Base-by-base conservation (phyloP, 1,140 invertebrate genomes). In the Drosophila bocki region DNA sequence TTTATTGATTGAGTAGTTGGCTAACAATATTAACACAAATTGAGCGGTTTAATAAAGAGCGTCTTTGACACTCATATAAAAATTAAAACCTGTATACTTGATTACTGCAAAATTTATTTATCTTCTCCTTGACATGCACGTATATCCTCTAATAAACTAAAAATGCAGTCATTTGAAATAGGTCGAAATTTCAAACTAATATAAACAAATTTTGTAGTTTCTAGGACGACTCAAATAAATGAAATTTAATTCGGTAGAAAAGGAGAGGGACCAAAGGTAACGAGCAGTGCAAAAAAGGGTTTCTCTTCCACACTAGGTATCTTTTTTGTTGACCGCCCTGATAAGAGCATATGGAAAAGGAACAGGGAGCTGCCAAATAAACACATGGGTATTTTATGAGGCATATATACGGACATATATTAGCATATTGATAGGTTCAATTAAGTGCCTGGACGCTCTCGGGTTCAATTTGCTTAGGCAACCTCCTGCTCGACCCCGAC, bases 361-460 rank as follows among this genome's bases (percentile, higher is more conserved):
- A 61, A 59, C n/a, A 41, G 44, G 32, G 29, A 57, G 12, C 26
- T 57, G 12, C 47, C 57, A 47, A 51, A 47, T 39, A 59, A 48
- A 50, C 68, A 80, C 45, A 75, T 75, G 56, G 58, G 19, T 19
- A 37, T 48, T 35, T 41, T 45, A 65, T 51, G 37, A 13, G 37
- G 17, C 29, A 12, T 22, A 26, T 54, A 19, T 19, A n/a, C 32
- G 32, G 26, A 45, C 37, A 51, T n/a, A 54, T 26, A 83, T 59
- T 50, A 62, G 60, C 48, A 68, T 83, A 80, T 78, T 84, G 85
- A 87, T 90, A 75, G 77, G 72, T 78, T 87, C 84, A 87, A 87
- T 87, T 90, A 88, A 84, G 84, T 88, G 84, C 84, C 75, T 90
- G 85, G 78, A 60, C 85, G 78, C 69, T 84, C 75, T 78, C 37